Conservation (phyloP, 2,113 vertebrate species). For the Thermophis baileyi region DNA sequence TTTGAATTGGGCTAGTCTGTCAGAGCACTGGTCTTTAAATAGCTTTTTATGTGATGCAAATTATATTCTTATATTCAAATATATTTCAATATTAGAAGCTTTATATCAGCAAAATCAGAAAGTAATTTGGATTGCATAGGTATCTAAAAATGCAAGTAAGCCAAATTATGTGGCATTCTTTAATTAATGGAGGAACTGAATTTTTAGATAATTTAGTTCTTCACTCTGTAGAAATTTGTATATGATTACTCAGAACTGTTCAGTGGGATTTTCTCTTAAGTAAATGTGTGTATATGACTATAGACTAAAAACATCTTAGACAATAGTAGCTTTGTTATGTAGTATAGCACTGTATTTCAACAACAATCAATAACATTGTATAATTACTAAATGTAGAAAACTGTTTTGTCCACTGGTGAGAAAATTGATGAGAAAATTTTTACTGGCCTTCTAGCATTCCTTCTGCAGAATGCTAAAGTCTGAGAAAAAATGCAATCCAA, state of each 20-base stretch:
- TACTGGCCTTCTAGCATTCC: constrained; percentile 43
- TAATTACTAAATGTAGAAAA: constrained; percentile 38
- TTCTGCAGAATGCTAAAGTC: neutral
- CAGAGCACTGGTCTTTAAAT: no score
- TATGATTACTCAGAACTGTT: neutral
- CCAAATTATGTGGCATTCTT: neutral
- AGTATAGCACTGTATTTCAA: constrained; percentile 29
- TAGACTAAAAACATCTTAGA: neutral
- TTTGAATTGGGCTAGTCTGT: no score
- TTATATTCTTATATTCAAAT: no score
- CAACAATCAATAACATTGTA: constrained; percentile 10
- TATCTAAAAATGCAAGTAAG: neutral
- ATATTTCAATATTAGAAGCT: neutral
- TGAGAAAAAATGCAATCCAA: neutral
- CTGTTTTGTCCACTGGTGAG: constrained; percentile 33
- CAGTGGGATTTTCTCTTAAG: neutral
- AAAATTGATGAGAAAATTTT: constrained; percentile 33
- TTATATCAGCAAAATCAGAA: neutral
- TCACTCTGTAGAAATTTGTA: neutral
- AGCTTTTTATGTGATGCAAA: no score
- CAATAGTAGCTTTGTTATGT: neutral
- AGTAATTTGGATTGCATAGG: neutral
- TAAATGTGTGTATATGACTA: neutral
- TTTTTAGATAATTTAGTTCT: neutral
- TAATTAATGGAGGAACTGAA: neutral